phyloP scores from a whole-genome alignment of 2,888 invertebrate species.

The Mimachlamys varia region DNA sequence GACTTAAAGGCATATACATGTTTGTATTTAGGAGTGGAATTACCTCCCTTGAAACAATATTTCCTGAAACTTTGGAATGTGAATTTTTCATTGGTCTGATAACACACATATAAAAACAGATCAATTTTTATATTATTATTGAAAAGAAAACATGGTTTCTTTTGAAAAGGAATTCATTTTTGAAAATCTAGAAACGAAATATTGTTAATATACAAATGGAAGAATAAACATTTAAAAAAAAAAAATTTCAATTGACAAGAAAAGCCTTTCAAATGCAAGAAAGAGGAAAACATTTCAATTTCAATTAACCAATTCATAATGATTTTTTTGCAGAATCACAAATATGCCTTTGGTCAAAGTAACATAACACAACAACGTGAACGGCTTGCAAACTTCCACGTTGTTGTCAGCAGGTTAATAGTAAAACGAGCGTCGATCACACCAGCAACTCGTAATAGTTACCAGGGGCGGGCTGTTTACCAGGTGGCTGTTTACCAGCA shows the following conservation, averaged over 20 bases:
- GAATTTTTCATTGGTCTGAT: neutral
- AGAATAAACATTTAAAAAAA: too few species aligned
- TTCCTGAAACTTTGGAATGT: too few species aligned
- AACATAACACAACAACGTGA: conserved; percentile 5
- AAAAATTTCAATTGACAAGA: too few species aligned
- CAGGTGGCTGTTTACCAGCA: neutral
- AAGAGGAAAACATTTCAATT: neutral
- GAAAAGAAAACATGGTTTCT: neutral
- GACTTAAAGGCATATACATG: neutral
- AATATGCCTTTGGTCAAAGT: neutral
- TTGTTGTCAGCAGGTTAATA: neutral
- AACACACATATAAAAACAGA: too few species aligned
- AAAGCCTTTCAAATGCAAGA: neutral
- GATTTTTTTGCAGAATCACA: neutral
- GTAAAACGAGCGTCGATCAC: neutral
- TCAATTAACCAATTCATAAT: too few species aligned
- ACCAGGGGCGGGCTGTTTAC: conserved; percentile 12
- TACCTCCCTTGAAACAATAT: too few species aligned
- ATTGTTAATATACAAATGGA: too few species aligned
- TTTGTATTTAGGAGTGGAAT: neutral
- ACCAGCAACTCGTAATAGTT: conserved; percentile 18
- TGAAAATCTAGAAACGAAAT: too few species aligned
- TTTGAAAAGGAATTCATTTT: neutral
- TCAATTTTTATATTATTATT: too few species aligned
- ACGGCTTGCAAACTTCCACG: neutral